These are phyloP conservation scores for Solenopsis fugax DNA, from an alignment of 1,140 invertebrate genomes.

Conservation along the genomic window DNA sequence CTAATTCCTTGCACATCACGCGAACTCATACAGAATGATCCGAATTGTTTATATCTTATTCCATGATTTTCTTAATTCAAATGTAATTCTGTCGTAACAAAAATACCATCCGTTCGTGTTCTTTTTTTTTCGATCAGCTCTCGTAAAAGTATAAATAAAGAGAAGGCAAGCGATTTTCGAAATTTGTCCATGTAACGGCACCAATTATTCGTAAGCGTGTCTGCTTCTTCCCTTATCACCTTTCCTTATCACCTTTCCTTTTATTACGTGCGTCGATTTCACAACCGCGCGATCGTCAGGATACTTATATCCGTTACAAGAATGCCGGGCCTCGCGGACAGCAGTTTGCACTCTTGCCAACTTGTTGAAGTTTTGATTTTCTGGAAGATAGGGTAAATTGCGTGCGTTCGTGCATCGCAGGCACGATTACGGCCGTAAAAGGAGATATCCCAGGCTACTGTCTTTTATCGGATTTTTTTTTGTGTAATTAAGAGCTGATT, in stretches of 20 bases:
- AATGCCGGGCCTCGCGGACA: constrained; percentile 60
- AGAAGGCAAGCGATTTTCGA: not conserved
- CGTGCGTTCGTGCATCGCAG: not conserved
- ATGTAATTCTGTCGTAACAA: not conserved
- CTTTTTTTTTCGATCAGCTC: not conserved
- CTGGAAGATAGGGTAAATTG: constrained; percentile 43
- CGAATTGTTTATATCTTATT: not conserved
- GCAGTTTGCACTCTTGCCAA: constrained; percentile 69
- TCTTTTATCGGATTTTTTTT: constrained; percentile 2
- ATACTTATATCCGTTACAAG: constrained; percentile 72
- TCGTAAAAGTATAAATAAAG: not conserved
- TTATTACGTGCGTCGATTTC: constrained; percentile 73
- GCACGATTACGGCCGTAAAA: not conserved
- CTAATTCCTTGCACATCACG: not conserved
- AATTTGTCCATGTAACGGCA: constrained; percentile 63
- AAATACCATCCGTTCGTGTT: not conserved
- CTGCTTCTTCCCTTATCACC: constrained; percentile 33
- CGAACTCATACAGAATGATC: not conserved
- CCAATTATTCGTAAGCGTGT: constrained; percentile 48
- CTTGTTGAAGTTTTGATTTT: constrained; percentile 67
- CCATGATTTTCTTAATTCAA: not conserved
- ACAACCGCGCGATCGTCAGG: constrained; percentile 63
- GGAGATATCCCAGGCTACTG: not conserved
- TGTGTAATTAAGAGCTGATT: not conserved
- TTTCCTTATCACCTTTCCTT: constrained; percentile 64